Base-by-base conservation (phyloP, 2,888 invertebrate genomes). In the Athalia circularis region DNA sequence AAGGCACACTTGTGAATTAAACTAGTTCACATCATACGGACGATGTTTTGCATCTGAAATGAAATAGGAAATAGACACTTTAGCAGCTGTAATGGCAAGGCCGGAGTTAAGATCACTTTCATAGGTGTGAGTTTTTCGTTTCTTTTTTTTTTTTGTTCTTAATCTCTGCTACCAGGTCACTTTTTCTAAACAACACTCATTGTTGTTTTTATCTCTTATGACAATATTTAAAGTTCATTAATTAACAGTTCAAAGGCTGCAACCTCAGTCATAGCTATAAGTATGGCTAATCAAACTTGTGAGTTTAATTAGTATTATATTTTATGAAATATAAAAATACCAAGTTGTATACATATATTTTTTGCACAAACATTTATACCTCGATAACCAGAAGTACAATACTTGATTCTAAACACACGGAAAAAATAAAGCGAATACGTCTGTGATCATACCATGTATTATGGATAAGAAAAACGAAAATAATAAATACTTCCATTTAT, bases 41-140 rank as follows among this genome's bases (percentile, higher is more conserved):
- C 15, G 81, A 80, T 82, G 78, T 81, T 90, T 88, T 87, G 86
- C 88, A 89, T 88, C 80, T 86, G 80, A 85, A 87, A 85, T 85
- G 84, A 81, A 87, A 86, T 86, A 88, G 87, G 87, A 88, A 89
- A 85, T 85, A 82, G 84, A 82, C 86, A 87, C 84, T 87, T 79
- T 75, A 79, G 57, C 79, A 79, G 79, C 79, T 79, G 79, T 62
- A 57, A 5, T 45, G 43, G 67, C 79, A 79, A 79, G 79, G 79
- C 79, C 79, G 59, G 61, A 75, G 75, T 79, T 79, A 77, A 79
- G 79, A 78, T 77, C 79, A 79, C 13, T 67, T 62, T 52, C 50
- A 15, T 74, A 70, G 52, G 57, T 74, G 29, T 48, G 43, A 1
- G 7, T 50, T 62, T 48, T 62, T 75, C 50, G 4, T 47, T 65